phyloP scores from a whole-genome alignment of 2,797 vertebrate genomes.

The Thaleichthys pacificus region DNA sequence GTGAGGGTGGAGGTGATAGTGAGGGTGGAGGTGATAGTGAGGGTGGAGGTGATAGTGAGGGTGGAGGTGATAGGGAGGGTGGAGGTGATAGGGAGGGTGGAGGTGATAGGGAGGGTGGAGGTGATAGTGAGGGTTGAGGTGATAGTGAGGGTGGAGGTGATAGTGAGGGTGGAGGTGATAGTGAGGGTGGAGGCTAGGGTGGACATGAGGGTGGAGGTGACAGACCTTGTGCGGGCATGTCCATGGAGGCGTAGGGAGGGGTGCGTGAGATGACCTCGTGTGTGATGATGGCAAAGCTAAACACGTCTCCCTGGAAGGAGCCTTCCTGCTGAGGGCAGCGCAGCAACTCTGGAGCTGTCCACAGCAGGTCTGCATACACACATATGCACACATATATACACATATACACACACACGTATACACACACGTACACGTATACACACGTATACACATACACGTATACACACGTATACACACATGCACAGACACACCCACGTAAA shows the following conservation, averaged over 20 bases:
- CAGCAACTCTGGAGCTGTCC: slow-evolving; percentile 86
- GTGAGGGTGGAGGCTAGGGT: background rate
- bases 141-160: too few relatives aligned
- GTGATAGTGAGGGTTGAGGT: too few relatives aligned
- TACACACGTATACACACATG: background rate
- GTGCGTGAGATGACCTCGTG: slow-evolving; percentile 88
- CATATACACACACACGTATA: background rate
- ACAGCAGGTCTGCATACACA: slow-evolving; percentile 76
- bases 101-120: too few relatives aligned
- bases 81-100: too few relatives aligned
- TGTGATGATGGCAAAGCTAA: slow-evolving; percentile 86
- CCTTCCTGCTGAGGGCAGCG: slow-evolving; percentile 70
- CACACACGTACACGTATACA: background rate
- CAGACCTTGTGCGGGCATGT: slow-evolving; percentile 73
- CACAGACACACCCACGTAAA: background rate
- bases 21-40: too few relatives aligned
- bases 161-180: too few relatives aligned
- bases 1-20: too few relatives aligned
- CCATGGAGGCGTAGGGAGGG: slow-evolving; percentile 85
- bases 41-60: too few relatives aligned
- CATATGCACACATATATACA: background rate
- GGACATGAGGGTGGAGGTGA: background rate
- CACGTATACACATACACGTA: background rate
- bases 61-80: too few relatives aligned
- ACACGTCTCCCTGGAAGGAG: slow-evolving; percentile 79